Evolutionary conservation across 2,888 invertebrate species (phyloP), one percentile per base, ranked within the genome.

Genomic region (Nebria brevicollis): DNA sequence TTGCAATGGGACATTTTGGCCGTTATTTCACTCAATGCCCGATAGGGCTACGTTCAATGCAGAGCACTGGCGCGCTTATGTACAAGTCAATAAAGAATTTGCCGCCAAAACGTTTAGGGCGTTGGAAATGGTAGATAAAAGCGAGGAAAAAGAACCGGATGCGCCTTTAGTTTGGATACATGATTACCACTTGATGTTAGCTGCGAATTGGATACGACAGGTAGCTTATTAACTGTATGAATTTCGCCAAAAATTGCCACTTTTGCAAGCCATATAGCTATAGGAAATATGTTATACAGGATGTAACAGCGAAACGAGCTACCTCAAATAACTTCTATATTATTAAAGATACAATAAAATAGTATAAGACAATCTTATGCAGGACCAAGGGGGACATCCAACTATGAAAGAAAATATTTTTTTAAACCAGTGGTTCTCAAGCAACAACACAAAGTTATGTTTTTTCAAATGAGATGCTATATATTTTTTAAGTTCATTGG

Each of bases 1-100:
- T 88, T 97, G 97, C 87, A 97, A 97, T 86, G 96, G 95, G 20
- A 97, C 96, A 0, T 96, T 97, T 88, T 97, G 97, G 97, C 97
- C 97, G 0, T 90, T 97, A 13, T 97, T 97, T 87, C 97, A 97
- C 88, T 97, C 97, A 15, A 97, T 97, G 97, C 96, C 97, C 0
- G 96, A 96, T 85, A 90, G 96, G 79, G 96, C 96, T 4, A 93
- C 94, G 13, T 97, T 97, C 88, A 94, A 93, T 83, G 93, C 93
- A 0, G 95, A 95, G 83, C 94, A 96, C 86, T 97, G 96, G 96
- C 92, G 91, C 86, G 94, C 95, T 8, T 97, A 97, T 89, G 93
- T 81, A n/a, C 81, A 81, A 66, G 81, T 95, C 64, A 97, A 97
- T 85, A 93, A 95, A 86, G 92, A 94, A 87, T 97, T 97, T 86